A percentile compares a stretch with the other conserved stretches of the same genome.
phyloP scores from a whole-genome alignment of 2,113 vertebrate species.

The Pao palembangensis region DNA sequence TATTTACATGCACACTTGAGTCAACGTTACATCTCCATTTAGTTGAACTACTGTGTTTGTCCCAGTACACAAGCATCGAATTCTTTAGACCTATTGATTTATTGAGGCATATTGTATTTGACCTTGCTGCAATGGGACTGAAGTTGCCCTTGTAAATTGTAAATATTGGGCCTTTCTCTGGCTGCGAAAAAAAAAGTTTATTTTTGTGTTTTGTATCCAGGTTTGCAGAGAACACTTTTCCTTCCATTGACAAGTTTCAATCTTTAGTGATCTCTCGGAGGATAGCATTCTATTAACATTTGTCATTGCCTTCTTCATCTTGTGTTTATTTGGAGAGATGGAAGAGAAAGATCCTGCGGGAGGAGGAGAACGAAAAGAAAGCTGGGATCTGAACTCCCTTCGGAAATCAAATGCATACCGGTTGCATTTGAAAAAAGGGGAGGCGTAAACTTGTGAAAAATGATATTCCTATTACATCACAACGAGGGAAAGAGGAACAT shows the following conservation, averaged over 20 bases:
- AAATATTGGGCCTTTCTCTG: too few species aligned
- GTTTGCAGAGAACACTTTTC: background rate
- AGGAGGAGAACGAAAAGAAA: slow-evolving; percentile 5
- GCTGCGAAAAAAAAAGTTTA: background rate
- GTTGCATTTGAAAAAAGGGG: background rate
- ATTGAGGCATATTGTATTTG: too few species aligned
- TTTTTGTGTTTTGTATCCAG: background rate
- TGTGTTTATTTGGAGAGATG: slow-evolving; percentile 31
- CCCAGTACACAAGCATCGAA: too few species aligned
- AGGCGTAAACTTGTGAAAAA: slow-evolving; percentile 27
- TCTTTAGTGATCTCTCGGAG: slow-evolving; percentile 1
- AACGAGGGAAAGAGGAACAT: background rate
- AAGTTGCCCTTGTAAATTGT: too few species aligned
- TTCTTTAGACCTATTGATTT: too few species aligned
- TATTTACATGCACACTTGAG: too few species aligned
- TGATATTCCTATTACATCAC: slow-evolving; percentile 18
- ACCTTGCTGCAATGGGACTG: too few species aligned
- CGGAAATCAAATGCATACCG: slow-evolving; percentile 24
- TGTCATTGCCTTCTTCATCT: slow-evolving; percentile 24
- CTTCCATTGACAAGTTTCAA: slow-evolving; percentile 5
- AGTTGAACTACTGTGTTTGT: too few species aligned
- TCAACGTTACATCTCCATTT: too few species aligned
- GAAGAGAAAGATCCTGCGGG: slow-evolving; percentile 8
- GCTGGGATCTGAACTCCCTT: slow-evolving; percentile 10
- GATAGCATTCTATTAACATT: slow-evolving; percentile 2